Base-by-base conservation (phyloP, 2,113 vertebrate genomes). In the Junco hyemalis region DNA sequence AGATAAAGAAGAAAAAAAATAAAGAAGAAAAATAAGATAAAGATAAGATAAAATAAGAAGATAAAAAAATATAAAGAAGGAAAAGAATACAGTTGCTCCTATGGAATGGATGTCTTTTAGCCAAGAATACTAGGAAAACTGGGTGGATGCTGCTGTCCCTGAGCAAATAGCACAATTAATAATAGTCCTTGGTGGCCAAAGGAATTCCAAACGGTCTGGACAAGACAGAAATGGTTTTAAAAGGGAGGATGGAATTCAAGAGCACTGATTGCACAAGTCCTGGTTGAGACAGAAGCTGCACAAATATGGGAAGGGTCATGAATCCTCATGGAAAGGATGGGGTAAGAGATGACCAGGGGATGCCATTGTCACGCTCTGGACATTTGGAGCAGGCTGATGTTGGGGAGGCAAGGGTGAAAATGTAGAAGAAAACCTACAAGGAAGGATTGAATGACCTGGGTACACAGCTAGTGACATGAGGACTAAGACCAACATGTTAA, bases 401-500 rank as follows among this genome's bases (percentile, higher is more conserved):
- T 65, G 61, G 33, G 66, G 6, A 56, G 8, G 31, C 8, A 8
- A 76, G 19, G 8, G 17, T 36, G 36, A 69, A 81, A 82, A 90
- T 15, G 31, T 14, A 76, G 33, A 80, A 84, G 31, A 68, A 61
- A 70, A 72, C 16, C 26, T 69, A 36, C 25, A 72, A 65, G 12
- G 20, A 76, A 72, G 29, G 38, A 33, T 0, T 38, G 40, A 81
- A 79, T 14, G 21, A 88, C 19, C 29, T 54, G 70, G 2, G 12
- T 26, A 57, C 9, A 8, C 11, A 65, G 20, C 25, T 81, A 17
- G 38, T 63, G 59, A 89, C 33, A 17, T 0, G 0, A 78, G 24
- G 33, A 61, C 14, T 0, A 0, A 45, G 71, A 77, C 0, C 1
- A 15, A 35, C 3, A 2, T 9, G 9, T 16, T n/a, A 73, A 65